Base-by-base conservation (phyloP, 2,113 vertebrate genomes). In the Bubo blakistoni region DNA sequence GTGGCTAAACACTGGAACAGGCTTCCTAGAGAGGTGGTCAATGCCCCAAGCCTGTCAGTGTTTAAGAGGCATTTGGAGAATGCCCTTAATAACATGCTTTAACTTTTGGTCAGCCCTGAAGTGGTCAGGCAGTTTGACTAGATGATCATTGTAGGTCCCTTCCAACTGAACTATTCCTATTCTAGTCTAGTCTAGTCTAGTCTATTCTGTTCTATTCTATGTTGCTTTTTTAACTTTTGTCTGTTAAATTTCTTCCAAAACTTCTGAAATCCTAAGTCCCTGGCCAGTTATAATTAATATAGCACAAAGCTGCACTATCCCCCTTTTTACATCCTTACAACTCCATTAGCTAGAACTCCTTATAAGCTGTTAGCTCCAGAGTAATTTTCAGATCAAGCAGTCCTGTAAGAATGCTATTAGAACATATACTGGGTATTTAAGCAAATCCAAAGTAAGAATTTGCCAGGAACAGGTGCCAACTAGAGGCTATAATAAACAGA, bases 21-120 rank as follows among this genome's bases (percentile, higher is more conserved):
- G 14, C 13, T 61, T 55, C 51, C 51, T 20, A 18, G 15, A 24
- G 65, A 66, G 34, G 19, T 24, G 40, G 40, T 19, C 0, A 0
- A 52, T 44, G 17, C 6, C 49, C 29, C 24, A 7, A 10, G 8
- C 15, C 38, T 24, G 16, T 24, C 55, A 51, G 9, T 42, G 10
- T 44, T 88, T 13, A 52, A 72, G 67, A 73, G 38, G 38, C 32
- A 69, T 59, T 84, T 55, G 18, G 13, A 40, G 49, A 73, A 67
- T 42, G 19, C 3, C 30, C 24, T 46, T 55, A 40, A 40, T 4
- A 30, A 58, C 1, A 36, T 10, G 4, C 11, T 74, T 69, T 36
- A 66, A 16, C 46, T 84, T 92, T 15, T n/a, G 11, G 42, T 58
- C 27, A 69, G 25, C 13, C 25, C 13, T 58, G 57, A 83, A 82